Evolutionary conservation across 2,113 vertebrate species (phyloP).

Genomic region (Cyrtonyx montezumae): DNA sequence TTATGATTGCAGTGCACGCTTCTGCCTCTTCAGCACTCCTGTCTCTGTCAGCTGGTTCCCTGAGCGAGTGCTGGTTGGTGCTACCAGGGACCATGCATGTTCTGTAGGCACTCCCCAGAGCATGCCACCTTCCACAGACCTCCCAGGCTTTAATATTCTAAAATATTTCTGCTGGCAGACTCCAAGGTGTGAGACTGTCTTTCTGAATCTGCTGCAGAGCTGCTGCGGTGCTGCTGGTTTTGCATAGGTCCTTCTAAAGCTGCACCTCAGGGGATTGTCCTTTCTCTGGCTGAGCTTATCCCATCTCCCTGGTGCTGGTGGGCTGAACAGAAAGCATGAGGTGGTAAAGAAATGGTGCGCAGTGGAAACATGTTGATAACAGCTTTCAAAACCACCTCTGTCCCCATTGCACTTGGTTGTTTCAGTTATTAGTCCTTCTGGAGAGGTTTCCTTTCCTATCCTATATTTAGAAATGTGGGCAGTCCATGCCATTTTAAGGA

Average conservation of each 20-base stretch:
- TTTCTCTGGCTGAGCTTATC: not conserved
- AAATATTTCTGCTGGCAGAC: not conserved
- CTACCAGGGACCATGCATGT: not conserved
- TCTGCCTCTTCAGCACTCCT: not conserved
- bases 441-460: not conserved
- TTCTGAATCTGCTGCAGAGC: not conserved
- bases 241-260: not conserved
- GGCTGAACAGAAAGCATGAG: not conserved
- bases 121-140: not conserved
- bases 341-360: not conserved
- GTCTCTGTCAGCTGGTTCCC: not conserved
- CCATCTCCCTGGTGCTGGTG: not conserved
- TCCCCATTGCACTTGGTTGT: not conserved
- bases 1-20: not conserved
- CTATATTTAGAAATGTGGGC: constrained; percentile 56
- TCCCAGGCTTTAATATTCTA: not conserved
- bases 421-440: constrained; percentile 15
- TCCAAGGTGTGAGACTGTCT: not conserved
- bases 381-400: not conserved
- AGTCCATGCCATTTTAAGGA: constrained; percentile 32
- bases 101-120: not conserved
- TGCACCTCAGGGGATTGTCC: not conserved
- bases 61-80: not conserved
- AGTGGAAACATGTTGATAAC: not conserved
- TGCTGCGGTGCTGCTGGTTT: not conserved